phyloP scores from a whole-genome alignment of 2,888 invertebrate genomes.

The Apodemia duryi region DNA sequence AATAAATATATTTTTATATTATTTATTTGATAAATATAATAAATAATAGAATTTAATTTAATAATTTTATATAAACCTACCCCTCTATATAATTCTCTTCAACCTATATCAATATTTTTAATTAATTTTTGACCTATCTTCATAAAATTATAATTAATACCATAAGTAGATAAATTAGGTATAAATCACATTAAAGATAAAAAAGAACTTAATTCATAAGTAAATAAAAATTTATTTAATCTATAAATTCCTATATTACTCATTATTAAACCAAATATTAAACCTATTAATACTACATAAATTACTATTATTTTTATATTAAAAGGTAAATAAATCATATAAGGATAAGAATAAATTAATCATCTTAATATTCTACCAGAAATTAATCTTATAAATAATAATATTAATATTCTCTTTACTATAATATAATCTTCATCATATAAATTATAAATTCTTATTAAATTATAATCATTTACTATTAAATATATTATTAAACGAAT shows the following conservation, averaged over 20 bases:
- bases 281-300: constrained; percentile 65
- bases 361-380: constrained; percentile 77
- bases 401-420: constrained; percentile 56
- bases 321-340: constrained; percentile 74
- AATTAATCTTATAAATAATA: constrained; percentile 73
- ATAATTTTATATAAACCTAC: constrained; percentile 58
- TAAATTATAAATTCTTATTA: constrained; percentile 64
- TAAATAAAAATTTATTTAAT: neutral
- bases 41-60: constrained; percentile 56
- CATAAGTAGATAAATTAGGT: constrained; percentile 65
- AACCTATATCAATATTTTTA: constrained; percentile 70
- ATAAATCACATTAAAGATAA: constrained; percentile 76
- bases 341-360: constrained; percentile 72
- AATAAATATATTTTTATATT: constrained; percentile 56
- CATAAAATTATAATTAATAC: constrained; percentile 66
- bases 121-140: constrained; percentile 53
- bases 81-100: constrained; percentile 66
- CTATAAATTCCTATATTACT: constrained; percentile 39
- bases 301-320: constrained; percentile 75
- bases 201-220: neutral
- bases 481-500: constrained; percentile 78
- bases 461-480: constrained; percentile 70
- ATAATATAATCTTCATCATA: constrained; percentile 53
- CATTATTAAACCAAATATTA: constrained; percentile 58
- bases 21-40: constrained; percentile 62